Conservation (phyloP, 2,113 vertebrate genomes). For the Tyrannus savana region DNA sequence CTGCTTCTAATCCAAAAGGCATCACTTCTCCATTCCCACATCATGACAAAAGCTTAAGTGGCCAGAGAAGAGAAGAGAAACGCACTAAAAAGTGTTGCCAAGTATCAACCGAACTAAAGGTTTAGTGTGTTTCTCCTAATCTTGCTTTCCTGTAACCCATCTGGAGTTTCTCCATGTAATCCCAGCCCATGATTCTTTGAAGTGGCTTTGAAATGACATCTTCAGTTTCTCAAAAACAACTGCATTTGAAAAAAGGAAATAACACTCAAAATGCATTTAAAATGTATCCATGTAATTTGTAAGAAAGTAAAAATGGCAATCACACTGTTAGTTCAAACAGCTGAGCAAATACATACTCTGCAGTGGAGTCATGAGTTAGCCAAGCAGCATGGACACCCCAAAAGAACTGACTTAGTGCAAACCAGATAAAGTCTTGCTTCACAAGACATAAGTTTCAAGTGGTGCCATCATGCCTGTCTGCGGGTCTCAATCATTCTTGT, state of each 20-base stretch:
- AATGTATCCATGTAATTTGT: neutral
- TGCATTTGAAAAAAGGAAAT: neutral
- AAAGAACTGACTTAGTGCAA: neutral
- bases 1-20: slow-evolving; percentile 9
- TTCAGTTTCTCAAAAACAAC: neutral
- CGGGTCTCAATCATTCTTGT: neutral
- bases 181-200: neutral
- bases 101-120: neutral
- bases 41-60: neutral
- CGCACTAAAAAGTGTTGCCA: neutral
- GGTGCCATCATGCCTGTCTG: neutral
- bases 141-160: neutral
- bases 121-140: neutral
- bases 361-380: neutral
- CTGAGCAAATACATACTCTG: neutral
- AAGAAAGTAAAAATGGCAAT: neutral
- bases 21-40: neutral
- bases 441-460: neutral
- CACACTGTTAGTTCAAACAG: neutral
- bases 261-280: neutral
- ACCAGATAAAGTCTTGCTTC: neutral
- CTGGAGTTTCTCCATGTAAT: neutral
- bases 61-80: neutral
- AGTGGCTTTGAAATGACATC: neutral
- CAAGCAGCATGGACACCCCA: neutral